These are phyloP conservation scores for Anarhynchus alexandrinus DNA, from an alignment of 2,113 vertebrate species.

Conservation along the genomic window DNA sequence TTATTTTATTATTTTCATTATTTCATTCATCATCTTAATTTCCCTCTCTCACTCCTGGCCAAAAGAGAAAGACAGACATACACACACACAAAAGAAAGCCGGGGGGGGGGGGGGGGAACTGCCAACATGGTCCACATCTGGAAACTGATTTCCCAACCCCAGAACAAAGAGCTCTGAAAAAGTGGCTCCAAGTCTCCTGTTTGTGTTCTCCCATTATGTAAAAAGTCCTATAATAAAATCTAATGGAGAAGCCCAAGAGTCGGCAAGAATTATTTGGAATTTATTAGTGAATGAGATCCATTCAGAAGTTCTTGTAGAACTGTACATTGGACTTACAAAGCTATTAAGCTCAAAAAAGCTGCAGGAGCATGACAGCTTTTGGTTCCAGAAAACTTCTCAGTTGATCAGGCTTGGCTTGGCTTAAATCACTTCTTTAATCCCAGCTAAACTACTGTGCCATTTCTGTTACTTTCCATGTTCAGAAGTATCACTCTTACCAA, in stretches of 20 bases:
- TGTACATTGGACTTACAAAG: neutral
- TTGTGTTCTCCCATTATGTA: slow-evolving; percentile 53
- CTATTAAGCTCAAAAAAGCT: neutral
- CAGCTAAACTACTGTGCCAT: neutral
- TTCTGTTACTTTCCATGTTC: neutral
- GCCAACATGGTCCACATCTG: slow-evolving; percentile 57
- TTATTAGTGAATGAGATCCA: neutral
- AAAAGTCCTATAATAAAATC: slow-evolving; percentile 50
- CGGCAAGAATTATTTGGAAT: neutral
- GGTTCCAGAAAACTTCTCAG: slow-evolving; percentile 3
- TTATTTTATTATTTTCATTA: slow-evolving; percentile 70
- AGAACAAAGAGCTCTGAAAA: slow-evolving; percentile 62
- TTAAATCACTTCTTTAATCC: neutral
- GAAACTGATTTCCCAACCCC: slow-evolving; percentile 62
- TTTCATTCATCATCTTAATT: slow-evolving; percentile 71
- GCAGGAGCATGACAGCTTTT: neutral
- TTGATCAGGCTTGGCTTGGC: slow-evolving; percentile 3
- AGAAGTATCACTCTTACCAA: neutral
- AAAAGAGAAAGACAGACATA: slow-evolving; percentile 16
- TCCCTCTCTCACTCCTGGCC: slow-evolving; percentile 30
- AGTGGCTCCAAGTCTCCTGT: slow-evolving; percentile 46
- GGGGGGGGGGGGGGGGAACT: accelerated
- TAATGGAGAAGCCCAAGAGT: neutral
- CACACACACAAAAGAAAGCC: neutral
- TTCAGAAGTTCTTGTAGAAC: slow-evolving; percentile 15